Base-by-base conservation (phyloP, 1,140 invertebrate species). In the Pseudomyrmex pallidus region DNA sequence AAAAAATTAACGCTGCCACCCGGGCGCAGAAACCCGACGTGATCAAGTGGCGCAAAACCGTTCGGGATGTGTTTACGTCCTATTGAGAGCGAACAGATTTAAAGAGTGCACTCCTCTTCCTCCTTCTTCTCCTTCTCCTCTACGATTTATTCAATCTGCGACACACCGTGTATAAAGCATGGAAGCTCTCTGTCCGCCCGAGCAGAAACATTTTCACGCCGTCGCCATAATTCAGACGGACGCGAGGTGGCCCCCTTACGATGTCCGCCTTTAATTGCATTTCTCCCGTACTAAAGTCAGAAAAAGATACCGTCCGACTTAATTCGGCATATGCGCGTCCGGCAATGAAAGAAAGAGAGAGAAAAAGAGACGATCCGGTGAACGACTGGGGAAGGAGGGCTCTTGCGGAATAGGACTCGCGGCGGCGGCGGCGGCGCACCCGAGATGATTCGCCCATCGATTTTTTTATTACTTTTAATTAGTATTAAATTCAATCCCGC, bases 381-480 rank as follows among this genome's bases (percentile, higher is more conserved):
- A 35, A 35, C 35, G 35, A 35, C 35, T 7, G 5, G 54, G 13
- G 22, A 0, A 2, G 87, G 74, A 83, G 87, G 74, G 82, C 88
- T 84, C 76, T 82, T 56, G 57, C 48, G 74, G 83, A 91, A 91
- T 91, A 91, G 89, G 85, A 92, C 84, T 85, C 80, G 83, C 63
- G 63, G 48, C 84, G 74, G 68, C 64, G 61, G 83, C 63, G 63
- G 48, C 84, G 74, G 68, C 64, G 61, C 52, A 68, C 84, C 5
- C 80, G 73, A 85, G 84, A 89, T 89, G 88, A 91, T 92, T 91
- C 87, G 87, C 90, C 88, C 90, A 87, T 74, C 83, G 90, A 92
- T 92, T 91, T 92, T 91, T 92, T 92, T 92, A 92, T 92, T 92
- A 91, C 91, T 91, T 92, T 92, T 92, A 92, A 92, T 91, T 91